Percentiles rank a stretch among this genome's conserved stretches.
Evolutionary conservation across 2,888 invertebrate species (phyloP).

Genomic region (Bellardia bayeri): DNA sequence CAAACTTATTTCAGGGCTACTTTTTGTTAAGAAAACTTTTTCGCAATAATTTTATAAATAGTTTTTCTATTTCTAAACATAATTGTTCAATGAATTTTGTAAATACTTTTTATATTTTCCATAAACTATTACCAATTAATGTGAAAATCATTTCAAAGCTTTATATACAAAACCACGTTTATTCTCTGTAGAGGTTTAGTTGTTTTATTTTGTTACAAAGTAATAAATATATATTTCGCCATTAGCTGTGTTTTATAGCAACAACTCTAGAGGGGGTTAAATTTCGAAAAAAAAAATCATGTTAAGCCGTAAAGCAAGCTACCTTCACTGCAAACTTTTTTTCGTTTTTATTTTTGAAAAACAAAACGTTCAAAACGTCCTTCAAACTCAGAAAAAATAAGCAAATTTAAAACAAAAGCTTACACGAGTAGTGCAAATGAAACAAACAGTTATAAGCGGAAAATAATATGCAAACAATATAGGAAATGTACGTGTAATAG

Average conservation of each 20-base stretch:
- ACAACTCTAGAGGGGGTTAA: slow-evolving; percentile 55
- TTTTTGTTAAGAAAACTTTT: slow-evolving; percentile 7
- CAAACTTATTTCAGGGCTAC: slow-evolving; percentile 20
- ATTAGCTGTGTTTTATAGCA: slow-evolving; percentile 62
- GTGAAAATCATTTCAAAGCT: slow-evolving; percentile 44
- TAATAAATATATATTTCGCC: slow-evolving; percentile 62
- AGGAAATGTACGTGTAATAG: slow-evolving; percentile 66
- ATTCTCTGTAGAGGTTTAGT: slow-evolving; percentile 33
- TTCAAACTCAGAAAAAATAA: slow-evolving; percentile 47
- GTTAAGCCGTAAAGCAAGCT: slow-evolving; percentile 38
- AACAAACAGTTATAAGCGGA: slow-evolving; percentile 60
- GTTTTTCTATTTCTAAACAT: not conserved
- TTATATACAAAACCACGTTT: not conserved
- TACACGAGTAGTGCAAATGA: slow-evolving; percentile 10
- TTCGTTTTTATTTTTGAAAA: not conserved
- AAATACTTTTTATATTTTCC: not conserved
- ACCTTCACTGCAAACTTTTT: not conserved
- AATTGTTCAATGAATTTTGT: slow-evolving; percentile 34
- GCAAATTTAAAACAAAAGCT: not conserved
- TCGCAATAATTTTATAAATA: not conserved
- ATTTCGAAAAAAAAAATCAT: slow-evolving; percentile 28
- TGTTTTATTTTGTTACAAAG: slow-evolving; percentile 39
- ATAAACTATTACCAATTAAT: slow-evolving; percentile 47
- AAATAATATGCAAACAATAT: slow-evolving; percentile 66
- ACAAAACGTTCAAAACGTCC: slow-evolving; percentile 41